Conservation (phyloP, 2,113 vertebrate species). For the Chionis minor region DNA sequence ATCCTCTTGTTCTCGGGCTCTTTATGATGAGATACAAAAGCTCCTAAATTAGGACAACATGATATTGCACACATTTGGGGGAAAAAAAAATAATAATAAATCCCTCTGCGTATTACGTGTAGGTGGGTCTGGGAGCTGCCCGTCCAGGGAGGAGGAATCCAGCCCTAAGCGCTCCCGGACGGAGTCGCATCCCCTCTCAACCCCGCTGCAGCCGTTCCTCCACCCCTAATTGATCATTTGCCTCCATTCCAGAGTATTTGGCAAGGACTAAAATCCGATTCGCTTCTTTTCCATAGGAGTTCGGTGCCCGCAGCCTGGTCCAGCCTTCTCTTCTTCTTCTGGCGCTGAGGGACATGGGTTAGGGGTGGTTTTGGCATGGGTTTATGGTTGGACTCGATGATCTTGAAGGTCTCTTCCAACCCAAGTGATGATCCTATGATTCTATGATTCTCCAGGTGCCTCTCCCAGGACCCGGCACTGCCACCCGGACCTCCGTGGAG, state of each 20-base stretch:
- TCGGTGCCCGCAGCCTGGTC: neutral
- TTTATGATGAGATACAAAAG: slow-evolving; percentile 53
- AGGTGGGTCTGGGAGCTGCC: neutral
- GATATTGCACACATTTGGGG: neutral
- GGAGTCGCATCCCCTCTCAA: neutral
- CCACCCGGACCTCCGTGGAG: rapidly evolving
- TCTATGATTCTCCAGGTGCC: neutral
- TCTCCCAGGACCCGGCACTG: neutral
- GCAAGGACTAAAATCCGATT: neutral
- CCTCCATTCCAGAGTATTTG: neutral
- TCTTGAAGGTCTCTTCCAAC: too few species aligned
- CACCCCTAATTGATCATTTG: rapidly evolving
- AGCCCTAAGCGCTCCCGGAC: neutral
- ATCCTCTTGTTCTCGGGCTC: slow-evolving; percentile 45
- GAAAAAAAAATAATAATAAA: neutral
- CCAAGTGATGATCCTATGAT: too few species aligned
- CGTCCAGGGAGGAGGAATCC: neutral
- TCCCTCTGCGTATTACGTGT: neutral
- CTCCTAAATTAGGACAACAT: slow-evolving; percentile 3
- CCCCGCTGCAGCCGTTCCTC: neutral
- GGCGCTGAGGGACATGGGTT: too few species aligned
- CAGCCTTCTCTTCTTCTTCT: neutral
- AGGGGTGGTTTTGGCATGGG: too few species aligned
- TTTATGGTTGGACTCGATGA: too few species aligned
- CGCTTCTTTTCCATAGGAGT: neutral